These are phyloP conservation scores for Seriola dumerili DNA, from an alignment of 2,113 vertebrate species.

Conservation along the genomic window DNA sequence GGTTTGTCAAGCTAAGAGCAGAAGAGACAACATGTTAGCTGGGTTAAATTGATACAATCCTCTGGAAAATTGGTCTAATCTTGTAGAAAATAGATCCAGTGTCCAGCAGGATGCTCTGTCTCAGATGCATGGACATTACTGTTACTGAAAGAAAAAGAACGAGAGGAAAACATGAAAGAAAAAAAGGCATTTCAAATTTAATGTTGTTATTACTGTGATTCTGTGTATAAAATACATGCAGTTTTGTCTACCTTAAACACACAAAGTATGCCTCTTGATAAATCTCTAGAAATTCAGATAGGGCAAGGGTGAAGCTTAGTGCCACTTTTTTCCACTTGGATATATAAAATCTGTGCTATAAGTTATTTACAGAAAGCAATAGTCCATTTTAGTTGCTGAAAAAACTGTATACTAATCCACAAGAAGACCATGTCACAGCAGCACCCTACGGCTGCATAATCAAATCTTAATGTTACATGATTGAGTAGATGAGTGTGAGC, in stretches of 20 bases:
- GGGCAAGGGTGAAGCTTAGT: neutral
- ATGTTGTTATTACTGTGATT: conserved; percentile 15
- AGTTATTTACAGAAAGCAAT: neutral
- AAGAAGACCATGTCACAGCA: neutral
- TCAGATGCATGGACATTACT: neutral
- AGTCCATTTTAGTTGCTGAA: neutral
- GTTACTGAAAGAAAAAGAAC: neutral
- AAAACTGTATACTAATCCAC: neutral
- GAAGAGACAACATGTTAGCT: conserved; percentile 34
- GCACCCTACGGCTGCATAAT: neutral
- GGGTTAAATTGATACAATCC: conserved; percentile 59
- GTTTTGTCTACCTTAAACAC: neutral
- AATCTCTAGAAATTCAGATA: neutral
- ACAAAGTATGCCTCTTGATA: neutral
- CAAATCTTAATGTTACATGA: neutral
- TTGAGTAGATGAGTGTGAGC: conserved; percentile 3
- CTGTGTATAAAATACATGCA: neutral
- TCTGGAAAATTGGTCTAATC: conserved; percentile 54
- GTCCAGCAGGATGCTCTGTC: conserved; percentile 30
- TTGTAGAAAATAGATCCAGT: conserved; percentile 41
- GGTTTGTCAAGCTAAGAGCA: conserved; percentile 40
- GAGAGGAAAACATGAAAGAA: neutral
- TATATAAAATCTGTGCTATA: neutral
- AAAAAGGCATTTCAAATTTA: neutral
- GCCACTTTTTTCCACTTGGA: neutral